Conservation (phyloP, 1,140 invertebrate species). For the Leptinotarsa texana region DNA sequence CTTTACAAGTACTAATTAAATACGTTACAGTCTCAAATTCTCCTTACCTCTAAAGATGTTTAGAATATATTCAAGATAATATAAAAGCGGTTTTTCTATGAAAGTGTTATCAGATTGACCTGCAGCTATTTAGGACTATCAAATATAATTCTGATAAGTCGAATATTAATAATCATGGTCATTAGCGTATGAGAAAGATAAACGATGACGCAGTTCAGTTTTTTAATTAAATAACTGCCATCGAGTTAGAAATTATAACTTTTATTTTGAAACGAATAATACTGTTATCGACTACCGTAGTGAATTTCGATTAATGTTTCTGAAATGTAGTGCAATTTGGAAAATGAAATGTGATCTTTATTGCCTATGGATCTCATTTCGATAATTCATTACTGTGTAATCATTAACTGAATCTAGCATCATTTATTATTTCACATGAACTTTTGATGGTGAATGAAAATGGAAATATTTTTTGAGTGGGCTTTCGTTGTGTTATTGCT, state of each 20-base stretch:
- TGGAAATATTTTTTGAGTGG: neutral
- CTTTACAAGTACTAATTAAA: constrained; percentile 1
- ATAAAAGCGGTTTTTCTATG: neutral
- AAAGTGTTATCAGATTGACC: neutral
- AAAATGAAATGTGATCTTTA: neutral
- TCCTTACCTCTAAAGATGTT: neutral
- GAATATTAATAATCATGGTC: neutral
- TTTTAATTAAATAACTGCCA: neutral
- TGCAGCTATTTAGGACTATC: neutral
- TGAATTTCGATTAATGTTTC: neutral
- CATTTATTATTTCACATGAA: neutral
- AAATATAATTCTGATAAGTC: neutral
- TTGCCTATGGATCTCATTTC: neutral
- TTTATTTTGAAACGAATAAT: neutral
- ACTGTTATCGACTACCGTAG: neutral
- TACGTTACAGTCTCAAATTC: neutral
- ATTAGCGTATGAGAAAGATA: neutral
- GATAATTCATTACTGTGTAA: neutral
- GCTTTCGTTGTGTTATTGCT: neutral
- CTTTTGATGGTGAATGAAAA: neutral
- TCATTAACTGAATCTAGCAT: neutral
- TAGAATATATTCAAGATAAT: neutral
- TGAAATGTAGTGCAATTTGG: neutral
- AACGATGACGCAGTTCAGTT: neutral
- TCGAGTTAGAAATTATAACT: neutral